Percentiles rank a stretch among this genome's conserved stretches.
Evolutionary conservation across 2,797 vertebrate species (phyloP).

Genomic region (Brachyalestes nurse): DNA sequence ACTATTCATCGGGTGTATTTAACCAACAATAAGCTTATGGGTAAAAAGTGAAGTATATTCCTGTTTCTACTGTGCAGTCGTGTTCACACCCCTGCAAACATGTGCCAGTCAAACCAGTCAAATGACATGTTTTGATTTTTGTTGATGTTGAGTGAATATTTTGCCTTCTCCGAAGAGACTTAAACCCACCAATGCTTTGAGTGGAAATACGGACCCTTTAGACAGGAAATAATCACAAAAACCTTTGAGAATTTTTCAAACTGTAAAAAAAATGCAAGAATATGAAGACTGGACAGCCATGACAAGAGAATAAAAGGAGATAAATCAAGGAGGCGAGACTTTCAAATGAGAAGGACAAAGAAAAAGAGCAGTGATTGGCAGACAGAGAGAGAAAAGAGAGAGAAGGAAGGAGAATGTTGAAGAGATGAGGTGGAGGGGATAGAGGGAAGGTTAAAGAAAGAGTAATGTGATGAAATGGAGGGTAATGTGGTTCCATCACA

Average conservation of each 20-base stretch:
- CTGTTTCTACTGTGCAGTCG: too few relatives aligned
- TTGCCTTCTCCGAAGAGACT: too few relatives aligned
- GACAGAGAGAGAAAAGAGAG: not conserved
- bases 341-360: not conserved
- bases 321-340: not conserved
- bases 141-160: too few relatives aligned
- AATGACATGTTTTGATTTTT: too few relatives aligned
- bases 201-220: too few relatives aligned
- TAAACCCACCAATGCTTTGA: too few relatives aligned
- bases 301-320: not conserved
- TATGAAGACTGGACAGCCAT: not conserved
- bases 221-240: too few relatives aligned
- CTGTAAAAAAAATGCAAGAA: not conserved
- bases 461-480: slow-evolving; percentile 16
- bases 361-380: not conserved
- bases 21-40: too few relatives aligned
- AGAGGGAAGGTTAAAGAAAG: slow-evolving; percentile 7
- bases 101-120: too few relatives aligned
- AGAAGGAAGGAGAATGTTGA: not conserved
- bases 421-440: not conserved
- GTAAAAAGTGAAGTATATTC: too few relatives aligned
- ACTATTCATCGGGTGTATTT: too few relatives aligned
- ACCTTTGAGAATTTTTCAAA: not conserved
- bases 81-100: too few relatives aligned
- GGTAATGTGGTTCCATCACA: slow-evolving; percentile 9